These are phyloP conservation scores for Drosophila baimaii DNA, from an alignment of 1,140 invertebrate species.

Conservation along the genomic window DNA sequence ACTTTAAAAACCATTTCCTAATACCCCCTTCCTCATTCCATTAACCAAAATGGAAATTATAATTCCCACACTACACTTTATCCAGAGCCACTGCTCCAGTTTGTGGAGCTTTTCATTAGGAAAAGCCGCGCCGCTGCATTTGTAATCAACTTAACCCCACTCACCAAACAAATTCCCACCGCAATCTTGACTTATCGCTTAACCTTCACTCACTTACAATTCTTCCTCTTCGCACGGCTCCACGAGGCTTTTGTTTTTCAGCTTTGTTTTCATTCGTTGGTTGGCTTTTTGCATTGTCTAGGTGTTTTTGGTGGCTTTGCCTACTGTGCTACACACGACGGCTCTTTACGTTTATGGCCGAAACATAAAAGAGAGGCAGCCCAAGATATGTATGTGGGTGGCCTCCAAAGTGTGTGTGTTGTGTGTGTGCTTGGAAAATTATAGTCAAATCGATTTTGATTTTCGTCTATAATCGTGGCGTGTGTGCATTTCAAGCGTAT, in stretches of 20 bases:
- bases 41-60: slow-evolving; percentile 18
- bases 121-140: slow-evolving; percentile 41
- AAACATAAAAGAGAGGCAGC: slow-evolving; percentile 15
- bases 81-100: slow-evolving; percentile 34
- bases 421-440: slow-evolving; percentile 41
- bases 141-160: slow-evolving; percentile 25
- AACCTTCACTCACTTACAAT: slow-evolving; percentile 60
- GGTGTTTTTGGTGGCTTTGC: slow-evolving; percentile 36
- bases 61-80: slow-evolving; percentile 34
- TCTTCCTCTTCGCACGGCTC: slow-evolving; percentile 18
- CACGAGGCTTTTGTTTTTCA: slow-evolving; percentile 29
- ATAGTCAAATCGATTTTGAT: slow-evolving; percentile 39
- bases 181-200: slow-evolving; percentile 60
- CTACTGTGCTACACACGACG: slow-evolving; percentile 64
- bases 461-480: slow-evolving; percentile 45
- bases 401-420: slow-evolving; percentile 21
- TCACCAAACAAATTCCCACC: slow-evolving; percentile 36
- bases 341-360: slow-evolving; percentile 32
- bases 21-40: background rate
- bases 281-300: slow-evolving; percentile 51
- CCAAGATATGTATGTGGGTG: slow-evolving; percentile 41
- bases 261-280: slow-evolving; percentile 26
- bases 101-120: slow-evolving; percentile 40
- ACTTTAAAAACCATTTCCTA: slow-evolving; percentile 1
- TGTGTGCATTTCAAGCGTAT: slow-evolving; percentile 55